Percentiles rank a stretch among this genome's conserved stretches.
These are phyloP conservation scores for Biston stratarius DNA, from an alignment of 2,888 invertebrate genomes.

Conservation along the genomic window DNA sequence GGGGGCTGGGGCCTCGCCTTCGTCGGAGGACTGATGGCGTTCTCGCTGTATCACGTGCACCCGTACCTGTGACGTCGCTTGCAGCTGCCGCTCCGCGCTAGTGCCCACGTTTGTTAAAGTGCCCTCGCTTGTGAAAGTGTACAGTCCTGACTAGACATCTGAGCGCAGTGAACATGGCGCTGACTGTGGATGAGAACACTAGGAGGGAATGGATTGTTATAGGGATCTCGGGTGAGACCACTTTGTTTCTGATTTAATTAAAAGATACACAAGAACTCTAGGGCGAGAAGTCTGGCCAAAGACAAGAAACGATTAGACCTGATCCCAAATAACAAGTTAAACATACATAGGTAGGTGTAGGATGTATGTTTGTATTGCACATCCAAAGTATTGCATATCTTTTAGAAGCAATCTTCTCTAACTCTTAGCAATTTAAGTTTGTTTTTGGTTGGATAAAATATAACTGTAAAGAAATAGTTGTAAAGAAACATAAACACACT, in stretches of 20 bases:
- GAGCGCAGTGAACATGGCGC: neutral
- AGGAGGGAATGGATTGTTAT: conserved; percentile 70
- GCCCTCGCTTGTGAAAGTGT: neutral
- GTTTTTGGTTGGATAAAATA: too few relatives aligned
- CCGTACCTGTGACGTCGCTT: conserved; percentile 47
- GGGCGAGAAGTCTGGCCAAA: too few relatives aligned
- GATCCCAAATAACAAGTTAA: too few relatives aligned
- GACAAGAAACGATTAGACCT: too few relatives aligned
- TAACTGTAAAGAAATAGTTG: too few relatives aligned
- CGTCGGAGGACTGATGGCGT: conserved; percentile 88
- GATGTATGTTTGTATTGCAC: too few relatives aligned
- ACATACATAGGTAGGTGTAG: too few relatives aligned
- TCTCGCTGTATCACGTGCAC: conserved; percentile 86
- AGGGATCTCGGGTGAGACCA: conserved; percentile 85
- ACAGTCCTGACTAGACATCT: neutral
- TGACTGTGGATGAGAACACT: neutral
- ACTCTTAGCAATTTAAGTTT: too few relatives aligned
- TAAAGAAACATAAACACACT: too few relatives aligned
- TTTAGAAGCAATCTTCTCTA: too few relatives aligned
- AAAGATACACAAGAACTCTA: neutral
- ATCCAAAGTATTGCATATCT: too few relatives aligned
- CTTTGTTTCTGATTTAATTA: neutral
- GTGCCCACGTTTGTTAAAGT: too few relatives aligned
- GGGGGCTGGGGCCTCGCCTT: conserved; percentile 88
- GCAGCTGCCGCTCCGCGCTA: neutral